These are phyloP conservation scores for Holacanthella duospinosa DNA, from an alignment of 2,888 invertebrate species.

Conservation along the genomic window DNA sequence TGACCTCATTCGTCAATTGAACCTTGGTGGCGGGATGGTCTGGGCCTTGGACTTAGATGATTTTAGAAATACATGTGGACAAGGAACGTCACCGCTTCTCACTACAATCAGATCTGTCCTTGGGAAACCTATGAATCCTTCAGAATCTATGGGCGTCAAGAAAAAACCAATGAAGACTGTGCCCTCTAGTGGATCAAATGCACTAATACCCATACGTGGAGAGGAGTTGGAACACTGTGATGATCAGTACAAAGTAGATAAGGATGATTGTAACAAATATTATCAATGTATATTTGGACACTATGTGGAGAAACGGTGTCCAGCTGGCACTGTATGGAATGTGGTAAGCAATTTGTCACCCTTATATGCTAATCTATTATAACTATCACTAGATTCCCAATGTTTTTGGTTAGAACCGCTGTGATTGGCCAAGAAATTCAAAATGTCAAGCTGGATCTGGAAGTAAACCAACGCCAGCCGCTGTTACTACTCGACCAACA, in stretches of 20 bases:
- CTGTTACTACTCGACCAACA: constrained; percentile 7
- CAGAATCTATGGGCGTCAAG: neutral
- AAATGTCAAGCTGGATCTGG: constrained; percentile 32
- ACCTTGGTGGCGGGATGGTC: constrained; percentile 78
- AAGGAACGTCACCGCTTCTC: constrained; percentile 68
- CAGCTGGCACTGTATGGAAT: constrained; percentile 66
- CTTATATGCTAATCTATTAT: neutral
- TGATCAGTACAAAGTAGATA: constrained; percentile 26
- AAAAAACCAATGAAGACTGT: neutral
- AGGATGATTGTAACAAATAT: constrained; percentile 48
- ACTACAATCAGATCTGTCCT: constrained; percentile 64
- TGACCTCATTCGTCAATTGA: constrained; percentile 38
- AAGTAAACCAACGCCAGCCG: constrained; percentile 17
- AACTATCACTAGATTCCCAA: neutral
- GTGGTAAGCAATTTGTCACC: constrained; percentile 39
- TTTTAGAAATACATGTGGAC: constrained; percentile 61
- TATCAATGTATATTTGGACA: constrained; percentile 67
- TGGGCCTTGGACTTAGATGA: constrained; percentile 86
- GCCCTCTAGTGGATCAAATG: neutral
- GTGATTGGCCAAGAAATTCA: constrained; percentile 38
- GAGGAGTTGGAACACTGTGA: constrained; percentile 17
- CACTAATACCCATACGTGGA: neutral
- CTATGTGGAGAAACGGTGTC: constrained; percentile 59
- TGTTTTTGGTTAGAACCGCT: constrained; percentile 24
- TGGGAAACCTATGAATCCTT: constrained; percentile 36